Base-by-base conservation (phyloP, 1,140 invertebrate genomes). In the Metaphire vulgaris region DNA sequence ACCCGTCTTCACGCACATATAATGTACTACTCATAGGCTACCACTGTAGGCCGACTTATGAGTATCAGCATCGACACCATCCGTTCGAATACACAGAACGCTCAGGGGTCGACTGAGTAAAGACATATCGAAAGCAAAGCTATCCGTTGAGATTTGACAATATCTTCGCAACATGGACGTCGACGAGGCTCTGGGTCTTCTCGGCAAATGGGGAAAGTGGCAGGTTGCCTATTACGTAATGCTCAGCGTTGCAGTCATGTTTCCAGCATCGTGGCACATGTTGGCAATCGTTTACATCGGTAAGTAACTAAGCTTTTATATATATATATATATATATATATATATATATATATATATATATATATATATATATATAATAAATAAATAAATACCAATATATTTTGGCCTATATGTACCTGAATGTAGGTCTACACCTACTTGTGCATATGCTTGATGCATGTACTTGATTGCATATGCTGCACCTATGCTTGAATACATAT, bases 211-310 rank as follows among this genome's bases (percentile, higher is more conserved):
- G 15, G 33, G 32, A 74, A 74, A 31, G 26, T 67, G 41, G 69
- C 73, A 79, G 28, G 32, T 67, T 28, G 32, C 21, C n/a, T 70
- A 21, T 64, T 72, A 79, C 80, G 77, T 79, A 78, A 79, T 80
- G 68, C 14, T 81, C 56, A 28, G 79, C 79, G 14, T 82, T 78
- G 14, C 78, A 67, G 66, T 80, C 77, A 41, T 78, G 72, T 71
- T 75, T 67, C 65, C 80, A 68, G 66, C 81, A 77, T 72, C 74
- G 72, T 64, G 64, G 33, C 2, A 80, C 77, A 76, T 82, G 79
- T 26, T 81, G 78, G 33, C 77, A 71, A 68, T 82, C 77, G 21
- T 78, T 74, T 80, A 81, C 64, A 68, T 76, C 2, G 76, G 76
- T 76, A 66, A 76, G 34, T 73, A n/a, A n/a, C n/a, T n/a, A n/a